Base-by-base conservation (phyloP, 2,888 invertebrate genomes). In the Ophonus ardosiacus region DNA sequence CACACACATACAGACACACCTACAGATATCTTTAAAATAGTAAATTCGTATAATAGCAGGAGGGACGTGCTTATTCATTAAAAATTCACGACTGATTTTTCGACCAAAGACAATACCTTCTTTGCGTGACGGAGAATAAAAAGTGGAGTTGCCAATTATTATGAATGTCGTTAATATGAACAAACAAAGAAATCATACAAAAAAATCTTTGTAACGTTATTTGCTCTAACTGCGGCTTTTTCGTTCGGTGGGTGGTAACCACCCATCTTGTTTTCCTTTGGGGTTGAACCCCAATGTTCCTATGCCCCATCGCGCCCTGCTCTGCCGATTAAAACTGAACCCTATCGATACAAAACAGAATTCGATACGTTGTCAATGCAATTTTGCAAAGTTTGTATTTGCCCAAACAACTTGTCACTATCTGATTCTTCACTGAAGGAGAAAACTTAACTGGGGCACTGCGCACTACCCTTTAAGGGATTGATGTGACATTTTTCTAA, bases 311-410 rank as follows among this genome's bases (percentile, higher is more conserved):
- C 78, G 65, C 79, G 84, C 89, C 90, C 90, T 88, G 86, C 86
- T 86, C 88, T 90, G 90, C 90, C 91, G 90, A 90, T 91, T 91
- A 91, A 91, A 88, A 80, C 31, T 59, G 85, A 91, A 91, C 91
- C 91, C 91, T 90, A 90, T 90, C 88, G 88, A 87, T 87, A 89
- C 89, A 89, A 89, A 89, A 84, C 85, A 90, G 89, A 91, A 91
- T 91, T 91, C 90, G 91, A 91, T 91, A 91, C 91, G 91, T 91
- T 91, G 91, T 91, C 91, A 91, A 88, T 90, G 88, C 88, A 90
- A 90, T 90, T 90, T 89, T 81, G 40, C n/a, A 17, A 65, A 24
- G 17, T 71, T 18, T 74, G 71, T 17, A 43, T 31, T 8, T 7
- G 18, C 15, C 57, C 59, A 85, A 59, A 7, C 8, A 10, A 68